Conservation (phyloP, 2,113 vertebrate genomes). For the Monopterus albus region DNA sequence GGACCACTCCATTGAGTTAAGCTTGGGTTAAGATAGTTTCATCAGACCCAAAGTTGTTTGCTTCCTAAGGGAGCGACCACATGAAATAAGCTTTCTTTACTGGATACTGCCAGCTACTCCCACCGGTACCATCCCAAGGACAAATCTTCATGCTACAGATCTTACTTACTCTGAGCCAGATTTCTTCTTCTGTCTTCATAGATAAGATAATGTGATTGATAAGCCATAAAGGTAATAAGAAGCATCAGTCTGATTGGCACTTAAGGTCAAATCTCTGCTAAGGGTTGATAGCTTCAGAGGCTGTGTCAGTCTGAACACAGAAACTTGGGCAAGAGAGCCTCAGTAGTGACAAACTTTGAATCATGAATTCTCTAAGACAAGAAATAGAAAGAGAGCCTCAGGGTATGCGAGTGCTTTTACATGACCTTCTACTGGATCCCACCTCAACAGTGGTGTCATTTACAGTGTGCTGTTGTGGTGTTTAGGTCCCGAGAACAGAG, state of each 20-base stretch:
- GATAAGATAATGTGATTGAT: not conserved
- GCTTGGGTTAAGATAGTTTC: no score
- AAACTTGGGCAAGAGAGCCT: not conserved
- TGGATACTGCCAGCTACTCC: no score
- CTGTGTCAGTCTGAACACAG: not conserved
- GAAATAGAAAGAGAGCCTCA: not conserved
- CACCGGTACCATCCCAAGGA: no score
- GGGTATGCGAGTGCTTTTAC: not conserved
- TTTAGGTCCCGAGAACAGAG: no score
- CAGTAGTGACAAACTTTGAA: not conserved
- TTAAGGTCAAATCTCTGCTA: constrained; percentile 17
- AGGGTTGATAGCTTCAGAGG: not conserved
- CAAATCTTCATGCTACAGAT: no score
- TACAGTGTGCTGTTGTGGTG: no score
- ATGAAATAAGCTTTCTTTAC: no score
- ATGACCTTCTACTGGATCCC: constrained; percentile 15
- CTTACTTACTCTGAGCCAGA: not conserved
- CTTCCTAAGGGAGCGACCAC: no score
- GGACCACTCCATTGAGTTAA: no score
- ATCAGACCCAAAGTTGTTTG: no score
- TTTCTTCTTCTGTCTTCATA: not conserved
- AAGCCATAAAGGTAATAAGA: not conserved
- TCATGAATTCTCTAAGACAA: not conserved
- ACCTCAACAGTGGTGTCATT: constrained; percentile 13
- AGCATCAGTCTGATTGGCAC: constrained; percentile 13